phyloP scores from a whole-genome alignment of 2,888 invertebrate species.

The Agonopterix heracliana region DNA sequence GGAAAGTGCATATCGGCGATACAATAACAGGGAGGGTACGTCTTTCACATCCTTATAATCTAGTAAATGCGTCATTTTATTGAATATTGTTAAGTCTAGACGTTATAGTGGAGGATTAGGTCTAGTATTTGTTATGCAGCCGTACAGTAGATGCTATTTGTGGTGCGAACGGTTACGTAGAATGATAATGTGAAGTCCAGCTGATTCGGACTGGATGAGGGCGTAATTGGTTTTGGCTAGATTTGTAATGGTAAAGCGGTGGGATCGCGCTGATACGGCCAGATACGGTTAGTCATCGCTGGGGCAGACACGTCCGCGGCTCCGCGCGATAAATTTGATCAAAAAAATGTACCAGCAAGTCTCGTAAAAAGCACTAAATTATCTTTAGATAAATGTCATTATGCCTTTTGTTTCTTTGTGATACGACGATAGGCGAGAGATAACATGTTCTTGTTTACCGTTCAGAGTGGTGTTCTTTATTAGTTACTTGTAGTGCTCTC shows the following conservation, averaged over 20 bases:
- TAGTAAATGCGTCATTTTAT: conserved; percentile 75
- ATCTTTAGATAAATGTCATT: conserved; percentile 50
- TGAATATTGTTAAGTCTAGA: conserved; percentile 53
- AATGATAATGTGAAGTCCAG: conserved; percentile 53
- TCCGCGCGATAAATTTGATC: conserved; percentile 41
- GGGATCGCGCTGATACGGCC: conserved; percentile 55
- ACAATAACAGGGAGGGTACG: conserved; percentile 74
- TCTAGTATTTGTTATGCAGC: conserved; percentile 20
- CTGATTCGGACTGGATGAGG: conserved; percentile 56
- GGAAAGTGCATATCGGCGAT: conserved; percentile 64
- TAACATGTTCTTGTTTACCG: conserved; percentile 61
- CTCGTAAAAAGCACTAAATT: conserved; percentile 41
- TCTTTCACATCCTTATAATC: conserved; percentile 69
- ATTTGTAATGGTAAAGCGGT: conserved; percentile 42
- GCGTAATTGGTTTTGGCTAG: conserved; percentile 39
- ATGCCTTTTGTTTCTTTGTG: conserved; percentile 64
- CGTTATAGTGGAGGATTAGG: conserved; percentile 37
- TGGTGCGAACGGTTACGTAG: conserved; percentile 20
- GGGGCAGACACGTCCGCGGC: conserved; percentile 52
- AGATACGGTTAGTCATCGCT: conserved; percentile 68
- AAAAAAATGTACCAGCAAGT: conserved; percentile 35
- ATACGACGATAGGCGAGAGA: conserved; percentile 53
- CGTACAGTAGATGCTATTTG: conserved; percentile 3
- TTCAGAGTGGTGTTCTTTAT: conserved; percentile 34
- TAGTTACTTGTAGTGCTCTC: conserved; percentile 32